Evolutionary conservation across 2,113 vertebrate genomes (phyloP), one percentile per base, ranked within the genome.

Genomic region (Takifugu bimaculatus): DNA sequence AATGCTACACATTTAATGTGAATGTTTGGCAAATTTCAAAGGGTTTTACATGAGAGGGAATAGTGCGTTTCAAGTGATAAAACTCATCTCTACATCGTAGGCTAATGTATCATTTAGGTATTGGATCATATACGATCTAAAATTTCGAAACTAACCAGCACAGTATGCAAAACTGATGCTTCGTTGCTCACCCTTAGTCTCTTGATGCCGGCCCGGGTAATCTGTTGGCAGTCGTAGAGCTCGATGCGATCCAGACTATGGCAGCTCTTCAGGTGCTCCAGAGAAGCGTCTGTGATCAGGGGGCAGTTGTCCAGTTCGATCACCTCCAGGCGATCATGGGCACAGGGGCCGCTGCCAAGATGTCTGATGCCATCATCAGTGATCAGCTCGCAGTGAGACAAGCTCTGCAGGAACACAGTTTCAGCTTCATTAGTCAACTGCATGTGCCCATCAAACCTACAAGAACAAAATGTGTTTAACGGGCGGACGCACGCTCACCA

Each of bases 241-340:
- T 99, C 97, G 59, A 99, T 98, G 84, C 96, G 93, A 84, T 99
- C 94, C 75, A 99, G 87, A 82, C 94, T 96, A 78, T 98, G 96
- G 87, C 97, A 99, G 85, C 88, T 97, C 79, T 99, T 98, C 74
- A 99, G 93, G 88, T 99, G 96, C 88, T 99, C 97, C 86, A 99
- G 90, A 12, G 96, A 98, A 14, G 95, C 96, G 0, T 99, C 97
- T 0, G 97, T 98, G 89, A 99, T 98, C 56, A 99, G 88, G 0
- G 97, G 97, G 88, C 97, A 99, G 90, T 99, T 99, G 89, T 99
- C 97, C 88, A 99, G 88, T 91, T 99, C 97, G 50, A 99, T 96
- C 78, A 98, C 96, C 85, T 98, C 94, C 90, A 99, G 83, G 1
- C 95, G 91, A 81, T 99, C 96, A 58, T 98, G 96, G 55, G 96